Evolutionary conservation across 2,113 vertebrate genomes (phyloP), one percentile per base, ranked within the genome.

Genomic region (Gallinago media): DNA sequence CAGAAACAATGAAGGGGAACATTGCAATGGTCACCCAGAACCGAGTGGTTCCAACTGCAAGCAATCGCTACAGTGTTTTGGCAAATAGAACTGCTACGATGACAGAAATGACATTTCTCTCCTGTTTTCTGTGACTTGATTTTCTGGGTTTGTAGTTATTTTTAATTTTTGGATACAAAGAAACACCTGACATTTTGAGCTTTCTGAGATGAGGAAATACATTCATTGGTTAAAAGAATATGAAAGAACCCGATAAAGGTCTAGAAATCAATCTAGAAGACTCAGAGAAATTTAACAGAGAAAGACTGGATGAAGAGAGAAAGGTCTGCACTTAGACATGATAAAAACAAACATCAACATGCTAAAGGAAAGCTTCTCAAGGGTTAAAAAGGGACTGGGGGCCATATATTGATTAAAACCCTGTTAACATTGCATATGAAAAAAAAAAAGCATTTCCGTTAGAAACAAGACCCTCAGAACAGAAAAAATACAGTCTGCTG

Each of bases 181-280:
- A 81, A 78, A n/a, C 0, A 29, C 6, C 5, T 4, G 7, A 54
- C 10, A 8, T 14, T 55, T 91, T 61, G 42, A 10, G 3, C 22
- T 85, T 96, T 77, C 19, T 78, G 25, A 42, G 14, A 27, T 23
- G 5, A 79, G 44, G 11, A 59, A 75, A 59, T 54, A 23, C 8
- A 54, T n/a, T 47, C 6, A 18, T 9, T 5, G 7, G 20, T 54
- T 74, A 58, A 66, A 88, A 68, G 6, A 40, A 49, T 1, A 40
- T 1, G 0, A 63, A 47, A 75, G 31, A 29, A 40, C 12, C 8
- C 38, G 21, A 13, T 27, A 78, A 56, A 1, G 0, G 12, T 54
- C 61, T 34, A 66, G 56, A 80, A 81, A 56, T 31, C 21, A 36
- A 38, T 11, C 19, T 38, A 85, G 46, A 70, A 42, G 26, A 59